Base-by-base conservation (phyloP, 23 tunicate genomes). In the Halocynthia roretzi region DNA sequence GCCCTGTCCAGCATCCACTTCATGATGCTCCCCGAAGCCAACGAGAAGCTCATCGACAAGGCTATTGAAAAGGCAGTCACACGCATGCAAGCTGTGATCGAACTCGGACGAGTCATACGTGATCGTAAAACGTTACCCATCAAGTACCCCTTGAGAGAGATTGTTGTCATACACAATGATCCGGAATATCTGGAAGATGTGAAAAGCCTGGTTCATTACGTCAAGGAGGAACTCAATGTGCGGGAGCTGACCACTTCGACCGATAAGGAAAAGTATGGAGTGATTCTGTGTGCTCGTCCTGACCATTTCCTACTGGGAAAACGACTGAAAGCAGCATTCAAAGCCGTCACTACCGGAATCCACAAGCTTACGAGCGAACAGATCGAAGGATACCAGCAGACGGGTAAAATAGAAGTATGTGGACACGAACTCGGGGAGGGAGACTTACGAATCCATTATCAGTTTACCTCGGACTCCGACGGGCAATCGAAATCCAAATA, bases 111-210 rank as follows among this genome's bases (percentile, higher is more conserved):
- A 5, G 86, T 86, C 10, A 89, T 96, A 77, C 78, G 99, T 50
- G 99, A 96, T 55, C 22, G 96, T 58, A 96, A 96, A 23, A 89
- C 90, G 7, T 61, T 93, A 83, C 94, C 98, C 8, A 83, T 80
- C 75, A 92, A 92, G 96, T 96, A 96, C 65, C 99, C 99, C 11
- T 88, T 89, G 57, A 96, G 91, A 6, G 99, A 90, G 69, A 53
- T 96, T 11, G 99, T 96, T 60, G 83, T 96, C 88, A 90, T 96
- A 74, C 99, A 91, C 85, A 91, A 91, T 75, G 86, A 82, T 51
- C 82, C 60, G 10, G 65, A 71, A 22, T 85, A 96, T 54, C 79
- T 96, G 7, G 89, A 85, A 67, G 96, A 89, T 71, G 83, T 89
- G 53, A 75, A 51, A 11, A 77, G 76, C 49, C 71, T 96, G 83